Conservation (phyloP, 1,140 invertebrate genomes). For the Atta cephalotes region DNA sequence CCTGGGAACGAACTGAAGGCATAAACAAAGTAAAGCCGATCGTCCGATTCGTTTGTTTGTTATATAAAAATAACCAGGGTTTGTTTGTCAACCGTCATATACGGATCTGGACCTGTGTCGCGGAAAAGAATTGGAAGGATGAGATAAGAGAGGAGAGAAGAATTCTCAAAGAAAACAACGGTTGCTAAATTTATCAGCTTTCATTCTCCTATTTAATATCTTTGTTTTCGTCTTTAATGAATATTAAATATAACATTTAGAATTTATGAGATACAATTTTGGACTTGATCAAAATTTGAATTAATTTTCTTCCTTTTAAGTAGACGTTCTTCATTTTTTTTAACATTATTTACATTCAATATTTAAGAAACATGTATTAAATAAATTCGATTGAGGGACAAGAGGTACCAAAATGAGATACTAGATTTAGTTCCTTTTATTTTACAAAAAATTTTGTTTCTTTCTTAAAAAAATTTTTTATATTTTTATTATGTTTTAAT, state of each 20-base stretch:
- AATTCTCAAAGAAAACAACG: background rate
- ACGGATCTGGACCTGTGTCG: constrained; percentile 43
- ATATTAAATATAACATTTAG: background rate
- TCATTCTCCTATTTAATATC: background rate
- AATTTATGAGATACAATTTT: constrained; percentile 8
- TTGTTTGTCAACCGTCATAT: constrained; percentile 68
- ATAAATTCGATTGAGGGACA: background rate
- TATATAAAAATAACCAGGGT: constrained; percentile 63
- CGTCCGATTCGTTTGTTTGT: constrained; percentile 65
- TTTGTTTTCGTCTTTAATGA: background rate
- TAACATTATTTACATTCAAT: background rate
- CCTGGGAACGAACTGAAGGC: constrained; percentile 28
- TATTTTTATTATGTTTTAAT: background rate
- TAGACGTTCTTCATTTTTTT: background rate
- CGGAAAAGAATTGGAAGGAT: constrained; percentile 17
- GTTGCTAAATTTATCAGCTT: background rate
- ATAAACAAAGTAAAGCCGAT: constrained; percentile 56
- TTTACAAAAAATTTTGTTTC: background rate
- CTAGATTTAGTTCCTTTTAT: background rate
- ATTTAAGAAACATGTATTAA: background rate
- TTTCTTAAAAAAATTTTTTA: too few relatives aligned
- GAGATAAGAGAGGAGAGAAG: background rate
- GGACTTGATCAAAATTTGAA: constrained; percentile 10
- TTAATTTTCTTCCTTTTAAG: constrained; percentile 16
- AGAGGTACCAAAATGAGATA: background rate